Conservation (phyloP, 2,888 invertebrate species). For the Drosophila histrio region DNA sequence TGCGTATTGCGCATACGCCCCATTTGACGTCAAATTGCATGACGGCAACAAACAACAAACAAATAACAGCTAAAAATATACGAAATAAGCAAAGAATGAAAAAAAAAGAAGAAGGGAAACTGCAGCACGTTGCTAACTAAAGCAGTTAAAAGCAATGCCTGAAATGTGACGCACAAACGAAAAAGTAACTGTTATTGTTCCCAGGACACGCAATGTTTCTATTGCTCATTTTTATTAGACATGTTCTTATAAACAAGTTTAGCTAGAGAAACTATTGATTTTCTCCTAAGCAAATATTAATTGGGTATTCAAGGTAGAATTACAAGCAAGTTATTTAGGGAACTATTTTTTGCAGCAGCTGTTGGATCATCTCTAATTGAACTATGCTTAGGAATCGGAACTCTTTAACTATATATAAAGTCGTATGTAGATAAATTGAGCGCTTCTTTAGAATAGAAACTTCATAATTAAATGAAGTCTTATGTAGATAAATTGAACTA, state of each 20-base stretch:
- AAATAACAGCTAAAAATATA: constrained; percentile 34
- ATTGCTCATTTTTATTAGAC: constrained; percentile 28
- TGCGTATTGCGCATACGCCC: constrained; percentile 35
- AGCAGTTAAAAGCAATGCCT: constrained; percentile 40
- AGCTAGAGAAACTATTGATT: constrained; percentile 32
- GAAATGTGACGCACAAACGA: constrained; percentile 41
- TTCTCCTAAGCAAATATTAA: neutral
- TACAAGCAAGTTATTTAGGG: neutral
- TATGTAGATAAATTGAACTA: too few species aligned
- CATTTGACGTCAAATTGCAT: constrained; percentile 58
- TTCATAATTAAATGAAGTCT: too few species aligned
- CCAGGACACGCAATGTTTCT: constrained; percentile 39
- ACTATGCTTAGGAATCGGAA: neutral
- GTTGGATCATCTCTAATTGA: neutral
- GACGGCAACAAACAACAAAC: constrained; percentile 44
- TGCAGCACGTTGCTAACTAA: constrained; percentile 54
- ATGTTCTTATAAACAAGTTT: neutral
- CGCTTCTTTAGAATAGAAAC: too few species aligned
- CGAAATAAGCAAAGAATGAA: neutral
- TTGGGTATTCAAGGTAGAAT: neutral
- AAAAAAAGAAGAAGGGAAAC: constrained; percentile 10
- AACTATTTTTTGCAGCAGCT: too few species aligned
- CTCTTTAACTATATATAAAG: too few species aligned
- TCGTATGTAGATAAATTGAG: too few species aligned
- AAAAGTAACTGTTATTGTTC: constrained; percentile 5